Evolutionary conservation across 2,113 vertebrate species (phyloP).

Genomic region (Benitochromis conjunctus): DNA sequence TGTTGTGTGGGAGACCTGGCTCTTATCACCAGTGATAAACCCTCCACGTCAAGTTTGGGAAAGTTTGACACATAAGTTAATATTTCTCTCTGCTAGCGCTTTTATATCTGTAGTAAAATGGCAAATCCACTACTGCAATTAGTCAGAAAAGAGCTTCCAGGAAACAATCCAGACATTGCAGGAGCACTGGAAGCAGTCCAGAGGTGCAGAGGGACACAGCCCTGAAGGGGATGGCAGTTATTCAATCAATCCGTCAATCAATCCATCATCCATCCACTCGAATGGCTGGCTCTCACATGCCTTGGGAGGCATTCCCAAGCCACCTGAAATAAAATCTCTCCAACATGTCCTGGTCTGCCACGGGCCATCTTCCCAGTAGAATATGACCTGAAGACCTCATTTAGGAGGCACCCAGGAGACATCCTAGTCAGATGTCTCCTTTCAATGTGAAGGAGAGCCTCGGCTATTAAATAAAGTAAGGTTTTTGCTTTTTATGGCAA

Average conservation of each 20-base stretch:
- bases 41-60: neutral
- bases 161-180: neutral
- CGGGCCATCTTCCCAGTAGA: neutral
- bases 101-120: neutral
- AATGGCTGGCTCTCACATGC: neutral
- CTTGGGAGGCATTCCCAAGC: neutral
- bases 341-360: neutral
- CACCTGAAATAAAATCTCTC: neutral
- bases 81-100: neutral
- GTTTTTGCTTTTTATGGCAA: neutral
- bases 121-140: neutral
- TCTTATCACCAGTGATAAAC: neutral
- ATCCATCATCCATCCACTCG: neutral
- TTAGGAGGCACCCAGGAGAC: neutral
- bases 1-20: neutral
- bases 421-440: neutral
- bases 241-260: neutral
- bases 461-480: neutral
- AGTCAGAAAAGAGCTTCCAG: neutral
- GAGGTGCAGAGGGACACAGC: neutral
- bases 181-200: neutral
- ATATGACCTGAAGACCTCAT: neutral
- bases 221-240: neutral
- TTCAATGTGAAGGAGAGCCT: neutral
- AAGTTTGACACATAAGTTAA: neutral